These are phyloP conservation scores for Allophyes oxyacanthae DNA, from an alignment of 2,888 invertebrate genomes.

Conservation along the genomic window DNA sequence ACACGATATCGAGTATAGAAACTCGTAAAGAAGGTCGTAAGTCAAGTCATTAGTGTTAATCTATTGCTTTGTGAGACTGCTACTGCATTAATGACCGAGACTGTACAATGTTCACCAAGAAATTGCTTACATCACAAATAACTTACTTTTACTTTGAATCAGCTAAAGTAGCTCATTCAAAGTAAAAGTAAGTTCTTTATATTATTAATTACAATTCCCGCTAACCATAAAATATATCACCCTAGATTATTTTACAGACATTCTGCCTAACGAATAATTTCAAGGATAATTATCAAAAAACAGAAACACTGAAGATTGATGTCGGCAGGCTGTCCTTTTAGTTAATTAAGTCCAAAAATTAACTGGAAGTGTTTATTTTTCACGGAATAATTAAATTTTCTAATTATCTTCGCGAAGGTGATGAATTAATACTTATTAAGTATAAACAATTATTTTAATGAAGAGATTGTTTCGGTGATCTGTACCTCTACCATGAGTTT, in stretches of 20 bases:
- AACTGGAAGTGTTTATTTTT: constrained; percentile 44
- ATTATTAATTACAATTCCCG: neutral
- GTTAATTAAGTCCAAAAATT: constrained; percentile 55
- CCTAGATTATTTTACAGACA: constrained; percentile 7
- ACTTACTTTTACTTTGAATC: too few relatives aligned
- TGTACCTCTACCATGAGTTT: neutral
- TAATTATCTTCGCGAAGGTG: constrained; percentile 39
- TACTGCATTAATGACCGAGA: too few relatives aligned
- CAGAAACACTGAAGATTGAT: constrained; percentile 45
- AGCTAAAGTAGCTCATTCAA: too few relatives aligned
- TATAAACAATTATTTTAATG: constrained; percentile 33
- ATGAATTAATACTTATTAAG: constrained; percentile 45
- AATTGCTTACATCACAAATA: too few relatives aligned
- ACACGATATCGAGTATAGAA: too few relatives aligned
- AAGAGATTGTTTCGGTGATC: constrained; percentile 19
- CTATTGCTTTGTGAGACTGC: too few relatives aligned
- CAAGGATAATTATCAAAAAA: constrained; percentile 32
- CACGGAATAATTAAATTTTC: constrained; percentile 47
- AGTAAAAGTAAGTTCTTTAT: too few relatives aligned
- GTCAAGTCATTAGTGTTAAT: too few relatives aligned
- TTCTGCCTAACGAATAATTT: constrained; percentile 26
- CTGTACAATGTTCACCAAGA: too few relatives aligned
- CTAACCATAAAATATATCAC: neutral
- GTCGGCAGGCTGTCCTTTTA: constrained; percentile 36
- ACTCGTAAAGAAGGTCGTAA: too few relatives aligned